Conservation (phyloP, 2,797 vertebrate genomes). For the Alauda arvensis region DNA sequence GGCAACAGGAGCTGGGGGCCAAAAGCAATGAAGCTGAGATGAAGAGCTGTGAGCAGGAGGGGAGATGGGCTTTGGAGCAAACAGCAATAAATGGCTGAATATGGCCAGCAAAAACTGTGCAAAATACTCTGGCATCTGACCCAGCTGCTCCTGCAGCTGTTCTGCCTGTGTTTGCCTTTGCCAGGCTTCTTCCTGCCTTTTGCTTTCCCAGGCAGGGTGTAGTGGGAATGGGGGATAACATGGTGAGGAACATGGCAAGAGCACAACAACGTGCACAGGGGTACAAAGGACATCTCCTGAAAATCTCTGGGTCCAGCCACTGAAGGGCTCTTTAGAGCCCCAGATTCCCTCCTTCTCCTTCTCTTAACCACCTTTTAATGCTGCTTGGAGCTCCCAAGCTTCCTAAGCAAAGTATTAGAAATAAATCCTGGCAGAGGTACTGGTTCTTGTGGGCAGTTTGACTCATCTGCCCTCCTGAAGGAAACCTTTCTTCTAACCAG, state of each 20-base stretch:
- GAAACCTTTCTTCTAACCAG: background rate
- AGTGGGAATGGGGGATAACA: background rate
- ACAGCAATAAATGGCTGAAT: background rate
- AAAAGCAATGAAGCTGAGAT: background rate
- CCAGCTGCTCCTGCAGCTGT: slow-evolving; percentile 10
- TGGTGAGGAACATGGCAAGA: background rate
- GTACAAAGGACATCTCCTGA: background rate
- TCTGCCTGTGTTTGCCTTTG: background rate
- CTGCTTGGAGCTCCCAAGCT: background rate
- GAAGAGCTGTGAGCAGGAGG: rapidly evolving
- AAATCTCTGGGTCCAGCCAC: background rate
- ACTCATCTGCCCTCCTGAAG: rapidly evolving
- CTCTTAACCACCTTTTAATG: background rate
- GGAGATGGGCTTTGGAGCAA: background rate
- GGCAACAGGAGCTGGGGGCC: background rate
- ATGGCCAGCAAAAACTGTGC: background rate
- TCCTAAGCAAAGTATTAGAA: background rate
- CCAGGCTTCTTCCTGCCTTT: background rate
- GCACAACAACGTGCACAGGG: background rate
- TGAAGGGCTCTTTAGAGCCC: background rate
- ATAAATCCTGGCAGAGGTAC: background rate
- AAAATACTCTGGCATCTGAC: background rate
- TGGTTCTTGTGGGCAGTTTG: background rate
- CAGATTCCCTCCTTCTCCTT: background rate
- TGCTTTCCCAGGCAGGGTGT: background rate